A percentile compares a stretch with the other conserved stretches of the same genome.
These are phyloP conservation scores for Drosophila ananassae DNA, from an alignment of 1,140 invertebrate species.

Conservation along the genomic window DNA sequence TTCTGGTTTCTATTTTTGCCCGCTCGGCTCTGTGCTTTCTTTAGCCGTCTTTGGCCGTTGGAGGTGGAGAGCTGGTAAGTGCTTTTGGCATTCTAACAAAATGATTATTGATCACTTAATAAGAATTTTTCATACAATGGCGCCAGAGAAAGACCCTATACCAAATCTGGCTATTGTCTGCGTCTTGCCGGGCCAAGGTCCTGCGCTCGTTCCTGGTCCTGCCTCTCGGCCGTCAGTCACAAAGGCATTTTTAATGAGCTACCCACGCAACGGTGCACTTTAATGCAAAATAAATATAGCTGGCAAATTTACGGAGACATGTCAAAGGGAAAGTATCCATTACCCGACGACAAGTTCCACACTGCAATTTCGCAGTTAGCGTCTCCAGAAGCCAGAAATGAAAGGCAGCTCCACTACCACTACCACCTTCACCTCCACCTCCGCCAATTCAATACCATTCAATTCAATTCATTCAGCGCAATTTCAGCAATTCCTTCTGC, in stretches of 20 bases:
- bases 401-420: conserved; percentile 9
- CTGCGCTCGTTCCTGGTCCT: conserved; percentile 5
- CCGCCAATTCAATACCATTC: conserved; percentile 21
- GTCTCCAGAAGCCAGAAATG: conserved; percentile 13
- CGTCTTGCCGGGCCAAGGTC: conserved; percentile 23
- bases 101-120: conserved; percentile 83
- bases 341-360: conserved; percentile 18
- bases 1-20: conserved; percentile 63
- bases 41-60: conserved; percentile 4
- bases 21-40: conserved; percentile 49
- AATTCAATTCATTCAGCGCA: conserved; percentile 46
- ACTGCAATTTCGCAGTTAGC: conserved; percentile 28
- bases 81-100: conserved; percentile 79
- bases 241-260: conserved; percentile 79
- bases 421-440: background rate
- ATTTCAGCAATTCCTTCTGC: conserved; percentile 37
- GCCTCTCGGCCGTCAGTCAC: conserved; percentile 19
- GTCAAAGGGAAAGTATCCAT: conserved; percentile 52
- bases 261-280: conserved; percentile 70
- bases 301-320: conserved; percentile 51
- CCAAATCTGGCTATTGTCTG: conserved; percentile 43
- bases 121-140: conserved; percentile 73
- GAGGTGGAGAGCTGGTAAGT: conserved; percentile 25
- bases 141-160: conserved; percentile 38
- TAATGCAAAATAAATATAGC: conserved; percentile 77